These are phyloP conservation scores for Pelvicachromis taeniatus DNA, from an alignment of 2,113 vertebrate genomes.

Conservation along the genomic window DNA sequence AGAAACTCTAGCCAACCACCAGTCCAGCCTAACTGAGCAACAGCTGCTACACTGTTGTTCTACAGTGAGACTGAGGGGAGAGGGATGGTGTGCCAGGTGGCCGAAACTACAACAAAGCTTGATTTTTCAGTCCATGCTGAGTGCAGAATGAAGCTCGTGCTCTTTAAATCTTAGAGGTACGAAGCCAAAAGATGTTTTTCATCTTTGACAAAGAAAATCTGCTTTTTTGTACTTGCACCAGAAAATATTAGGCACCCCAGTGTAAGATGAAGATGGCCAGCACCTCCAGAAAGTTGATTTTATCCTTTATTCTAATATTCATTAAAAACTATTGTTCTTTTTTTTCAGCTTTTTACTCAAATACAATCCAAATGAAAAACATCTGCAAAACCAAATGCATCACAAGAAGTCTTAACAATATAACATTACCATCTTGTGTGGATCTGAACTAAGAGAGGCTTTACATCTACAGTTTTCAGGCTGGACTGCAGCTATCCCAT, in stretches of 20 bases:
- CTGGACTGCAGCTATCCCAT: neutral
- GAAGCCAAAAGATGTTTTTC: neutral
- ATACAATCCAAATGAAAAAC: neutral
- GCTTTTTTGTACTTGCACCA: neutral
- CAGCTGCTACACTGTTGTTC: constrained; percentile 4
- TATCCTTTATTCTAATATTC: neutral
- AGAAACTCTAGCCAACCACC: neutral
- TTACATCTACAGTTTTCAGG: neutral
- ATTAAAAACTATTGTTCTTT: neutral
- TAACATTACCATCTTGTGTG: neutral
- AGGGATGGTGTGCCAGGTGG: neutral
- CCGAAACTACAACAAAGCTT: neutral
- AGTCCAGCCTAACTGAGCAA: neutral
- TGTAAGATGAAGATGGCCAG: neutral
- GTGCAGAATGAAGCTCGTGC: neutral
- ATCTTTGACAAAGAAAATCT: neutral
- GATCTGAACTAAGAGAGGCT: neutral
- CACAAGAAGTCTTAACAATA: neutral
- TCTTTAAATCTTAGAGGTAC: neutral
- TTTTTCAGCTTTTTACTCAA: neutral
- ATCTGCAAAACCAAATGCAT: neutral
- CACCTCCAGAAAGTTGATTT: neutral
- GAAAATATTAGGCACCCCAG: neutral
- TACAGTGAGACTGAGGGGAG: neutral
- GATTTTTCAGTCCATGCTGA: neutral